Evolutionary conservation across 2,113 vertebrate species (phyloP).

Genomic region (Emberiza fucata): DNA sequence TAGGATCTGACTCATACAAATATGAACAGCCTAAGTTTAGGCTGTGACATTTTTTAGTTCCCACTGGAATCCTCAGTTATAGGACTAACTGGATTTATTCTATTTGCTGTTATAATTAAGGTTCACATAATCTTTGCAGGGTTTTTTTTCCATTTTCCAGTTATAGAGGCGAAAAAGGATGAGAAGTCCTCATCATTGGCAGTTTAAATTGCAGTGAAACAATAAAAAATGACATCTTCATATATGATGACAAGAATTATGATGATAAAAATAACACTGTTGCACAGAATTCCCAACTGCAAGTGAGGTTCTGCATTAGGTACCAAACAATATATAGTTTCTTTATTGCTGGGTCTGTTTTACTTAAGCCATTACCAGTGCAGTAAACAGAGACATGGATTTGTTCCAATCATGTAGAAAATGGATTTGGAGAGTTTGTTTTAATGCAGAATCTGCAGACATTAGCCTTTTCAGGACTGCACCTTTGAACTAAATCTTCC

Average conservation of each 20-base stretch:
- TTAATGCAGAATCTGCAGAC: background rate
- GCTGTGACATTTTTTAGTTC: background rate
- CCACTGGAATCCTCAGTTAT: background rate
- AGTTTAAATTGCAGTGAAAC: background rate
- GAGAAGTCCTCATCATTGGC: background rate
- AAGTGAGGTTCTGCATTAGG: background rate
- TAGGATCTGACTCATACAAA: conserved; percentile 22
- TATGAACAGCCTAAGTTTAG: background rate
- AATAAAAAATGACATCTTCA: background rate
- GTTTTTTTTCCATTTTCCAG: background rate
- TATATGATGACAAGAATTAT: background rate
- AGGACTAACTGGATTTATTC: background rate
- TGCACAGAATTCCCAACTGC: background rate
- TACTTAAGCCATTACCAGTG: background rate
- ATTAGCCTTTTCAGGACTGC: background rate
- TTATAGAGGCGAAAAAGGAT: background rate
- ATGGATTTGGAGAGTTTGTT: background rate
- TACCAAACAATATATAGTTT: background rate
- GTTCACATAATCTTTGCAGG: background rate
- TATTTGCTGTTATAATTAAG: conserved; percentile 34
- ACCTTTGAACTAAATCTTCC: background rate
- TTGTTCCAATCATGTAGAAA: background rate
- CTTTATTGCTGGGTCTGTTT: background rate
- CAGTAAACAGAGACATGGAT: background rate
- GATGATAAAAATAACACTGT: background rate